Base-by-base conservation (phyloP, 1,140 invertebrate genomes). In the Drosophila sturtevanti region DNA sequence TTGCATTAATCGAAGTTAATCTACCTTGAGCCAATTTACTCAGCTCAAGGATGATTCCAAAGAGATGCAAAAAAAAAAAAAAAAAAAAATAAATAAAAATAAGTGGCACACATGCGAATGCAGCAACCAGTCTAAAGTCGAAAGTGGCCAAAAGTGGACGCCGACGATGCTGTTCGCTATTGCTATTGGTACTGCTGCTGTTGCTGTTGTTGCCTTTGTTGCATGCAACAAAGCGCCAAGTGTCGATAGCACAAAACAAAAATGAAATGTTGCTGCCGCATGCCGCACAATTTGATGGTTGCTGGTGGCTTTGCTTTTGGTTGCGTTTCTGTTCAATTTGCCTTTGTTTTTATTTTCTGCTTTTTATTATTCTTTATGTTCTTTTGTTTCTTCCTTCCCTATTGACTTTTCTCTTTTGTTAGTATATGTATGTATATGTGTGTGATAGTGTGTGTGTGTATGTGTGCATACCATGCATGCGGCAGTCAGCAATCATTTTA, bases 141-240 rank as follows among this genome's bases (percentile, higher is more conserved):
- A 66, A 51, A 59, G 74, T 80, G 85, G 72, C 62, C 72, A 80
- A 68, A 52, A 77, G 72, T 81, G 81, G 82, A 77, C 81, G 77
- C 64, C 41, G 18, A 44, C 41, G 41, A 44, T 44, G 41, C 27
- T 31, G 27, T 7, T 5, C 18, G 41, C 41, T 18, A 2, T 5
- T 44, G 41, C 41, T 18, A 2, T 9, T 18, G 7, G 1, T 44
- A 16, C 41, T 18, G 1, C 18, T 44, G 41, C 16, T 48, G 18
- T 2, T 48, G 16, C 10, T 48, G 16, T 3, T 48, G 38, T 2
- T 41, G 41, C 1, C 21, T 14, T 48, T 48, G 52, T 55, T 56
- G 54, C 54, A 27, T 80, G 78, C 82, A 72, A 76, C 82, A 85
- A 86, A 86, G 79, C 81, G 81, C 82, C 82, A 81, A 86, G 78